A percentile compares a stretch with the other conserved stretches of the same genome.
phyloP scores from a whole-genome alignment of 2,113 vertebrate species.

The Arvicanthis niloticus region DNA sequence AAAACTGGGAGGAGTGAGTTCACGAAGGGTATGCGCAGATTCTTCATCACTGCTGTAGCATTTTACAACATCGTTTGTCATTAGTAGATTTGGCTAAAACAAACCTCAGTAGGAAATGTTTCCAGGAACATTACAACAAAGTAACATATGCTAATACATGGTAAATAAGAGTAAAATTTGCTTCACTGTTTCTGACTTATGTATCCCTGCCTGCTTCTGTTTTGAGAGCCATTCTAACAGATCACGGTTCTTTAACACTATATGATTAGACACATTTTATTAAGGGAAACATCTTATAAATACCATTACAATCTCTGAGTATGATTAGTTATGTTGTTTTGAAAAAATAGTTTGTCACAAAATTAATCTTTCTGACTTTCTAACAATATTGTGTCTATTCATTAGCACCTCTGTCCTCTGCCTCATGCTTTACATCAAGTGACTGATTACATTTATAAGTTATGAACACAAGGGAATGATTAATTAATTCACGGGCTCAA shows the following conservation, averaged over 20 bases:
- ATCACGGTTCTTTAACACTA: background rate
- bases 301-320: background rate
- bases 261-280: background rate
- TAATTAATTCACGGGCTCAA: background rate
- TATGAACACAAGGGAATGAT: constrained; percentile 30
- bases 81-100: constrained; percentile 20
- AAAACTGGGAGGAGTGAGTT: constrained; percentile 50
- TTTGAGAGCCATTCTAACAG: background rate
- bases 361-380: background rate
- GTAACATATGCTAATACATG: background rate
- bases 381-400: constrained; percentile 49
- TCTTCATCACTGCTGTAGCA: constrained; percentile 51
- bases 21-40: background rate
- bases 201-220: background rate
- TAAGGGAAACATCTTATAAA: background rate
- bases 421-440: background rate
- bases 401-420: background rate
- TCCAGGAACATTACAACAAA: constrained; percentile 26
- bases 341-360: background rate
- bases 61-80: constrained; percentile 15
- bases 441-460: constrained; percentile 3
- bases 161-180: constrained; percentile 29
- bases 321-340: constrained; percentile 36
- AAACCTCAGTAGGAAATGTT: constrained; percentile 38
- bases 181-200: constrained; percentile 6